Evolutionary conservation across 2,113 vertebrate species (phyloP), one percentile per base, ranked within the genome.

Genomic region (Nettapus auritus): DNA sequence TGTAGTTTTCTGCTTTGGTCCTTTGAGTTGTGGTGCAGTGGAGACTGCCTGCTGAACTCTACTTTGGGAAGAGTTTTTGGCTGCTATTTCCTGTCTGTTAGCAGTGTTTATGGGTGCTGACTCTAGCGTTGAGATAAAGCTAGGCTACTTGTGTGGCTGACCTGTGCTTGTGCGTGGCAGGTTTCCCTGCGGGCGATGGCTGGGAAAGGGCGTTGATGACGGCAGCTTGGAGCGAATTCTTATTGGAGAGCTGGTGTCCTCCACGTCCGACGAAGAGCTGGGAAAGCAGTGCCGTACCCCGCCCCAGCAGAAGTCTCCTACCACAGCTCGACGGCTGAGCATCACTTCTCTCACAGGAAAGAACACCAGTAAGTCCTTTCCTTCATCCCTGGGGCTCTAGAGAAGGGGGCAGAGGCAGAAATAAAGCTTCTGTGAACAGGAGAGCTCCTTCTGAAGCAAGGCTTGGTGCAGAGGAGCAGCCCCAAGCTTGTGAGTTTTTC

Each of bases 171-270:
- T 83, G 0, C 1, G 2, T 8, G 48, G 87, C 95, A 99, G 99
- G 97, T 99, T 98, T 96, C 99, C 99, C 0, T 99, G 99, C 0
- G 99, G 99, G 3, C 98, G 98, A 8, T 99, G 99, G 99, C 97
- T 99, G 34, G 99, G 99, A 10, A 99, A 98, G 42, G 99, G 99
- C 0, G 97, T 99, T 3, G 99, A 99, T 0, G 99, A 99, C 2
- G 99, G 99, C 86, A 99, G 99, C 63, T 96, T 99, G 91, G 99
- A 99, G 96, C 92, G 99, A 44, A 98, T 99, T 36, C 98, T 99
- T 31, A 99, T 99, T 4, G 99, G 99, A 13, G 99, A 99, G 81
- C 88, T 99, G 94, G 97, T 98, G 86, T 88, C 96, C 13, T 96
- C 98, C 5, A 81, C 71, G 0, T 94, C 94, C 1, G 99, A 99